Evolutionary conservation across 2,888 invertebrate species (phyloP), one percentile per base, ranked within the genome.

Genomic region (Heliconius charithonia): DNA sequence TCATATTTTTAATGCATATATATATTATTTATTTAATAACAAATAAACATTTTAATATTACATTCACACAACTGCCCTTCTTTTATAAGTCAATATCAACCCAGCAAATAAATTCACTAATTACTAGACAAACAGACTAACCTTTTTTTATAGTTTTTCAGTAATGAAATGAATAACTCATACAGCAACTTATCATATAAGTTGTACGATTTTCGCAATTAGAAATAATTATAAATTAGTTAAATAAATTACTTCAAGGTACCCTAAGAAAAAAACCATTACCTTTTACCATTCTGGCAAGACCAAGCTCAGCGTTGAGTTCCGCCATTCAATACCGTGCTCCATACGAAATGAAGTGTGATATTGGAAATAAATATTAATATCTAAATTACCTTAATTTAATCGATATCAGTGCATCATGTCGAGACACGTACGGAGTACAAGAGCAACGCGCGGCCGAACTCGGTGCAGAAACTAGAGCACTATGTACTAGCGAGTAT

Each of bases 401-500:
- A 41, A 67, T 67, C 77, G 32, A 41, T 76, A 67, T 37, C 91
- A 98, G 98, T 92, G 98, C 98, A 13, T 97, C 98, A 0, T 99
- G 99, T 89, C 97, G 98, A 56, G 97, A 98, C 81, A 99, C 98
- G 0, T 99, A 99, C 89, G 97, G 97, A 0, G 93, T 98, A 71
- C 97, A 97, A 3, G 98, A 99, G 84, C 96, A 96, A 45, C 96
- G 96, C 71, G 96, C 97, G 45, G 96, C 96, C 0, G 96, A 97
- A 76, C 95, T 97, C 6, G 97, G 97, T 0, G 97, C 97, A 45
- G 99, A 99, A 90, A 98, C 98, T 0, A 96, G 97, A 80, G 98
- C 99, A 0, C 96, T 99, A n/a, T 99, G 99, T 89, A 99, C 98
- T n/a, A 98, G 98, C 81, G 99, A 99, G 89, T 99, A 98, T 93